A percentile compares a stretch with the other conserved stretches of the same genome.
Conservation (phyloP, 2,888 invertebrate species). For the Sminthurinus aureus region DNA sequence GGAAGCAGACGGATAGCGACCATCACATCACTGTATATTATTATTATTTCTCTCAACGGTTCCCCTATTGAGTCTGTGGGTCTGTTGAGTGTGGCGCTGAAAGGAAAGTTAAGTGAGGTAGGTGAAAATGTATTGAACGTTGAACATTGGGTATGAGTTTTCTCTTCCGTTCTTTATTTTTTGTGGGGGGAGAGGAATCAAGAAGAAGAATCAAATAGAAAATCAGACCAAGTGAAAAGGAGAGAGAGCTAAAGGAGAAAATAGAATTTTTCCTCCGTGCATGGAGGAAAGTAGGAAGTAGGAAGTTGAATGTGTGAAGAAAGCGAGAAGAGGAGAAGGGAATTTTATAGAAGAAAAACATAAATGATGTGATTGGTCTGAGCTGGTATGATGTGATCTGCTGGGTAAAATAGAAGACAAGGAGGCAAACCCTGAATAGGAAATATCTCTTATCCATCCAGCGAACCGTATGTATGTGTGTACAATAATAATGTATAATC, state of each 20-base stretch:
- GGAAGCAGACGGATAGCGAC: slow-evolving; percentile 26
- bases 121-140: slow-evolving; percentile 36
- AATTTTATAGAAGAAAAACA: slow-evolving; percentile 51
- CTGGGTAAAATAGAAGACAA: slow-evolving; percentile 37
- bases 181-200: too few species aligned
- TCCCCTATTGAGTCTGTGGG: slow-evolving; percentile 8
- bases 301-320: too few species aligned
- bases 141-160: slow-evolving; percentile 24
- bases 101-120: slow-evolving; percentile 40
- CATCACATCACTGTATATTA: slow-evolving; percentile 7
- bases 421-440: too few species aligned
- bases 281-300: too few species aligned
- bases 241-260: background rate
- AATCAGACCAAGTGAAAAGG: background rate
- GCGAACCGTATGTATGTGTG: too few species aligned
- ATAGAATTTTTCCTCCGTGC: background rate
- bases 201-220: too few species aligned
- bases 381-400: too few species aligned
- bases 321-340: slow-evolving; percentile 3
- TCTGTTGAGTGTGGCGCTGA: background rate
- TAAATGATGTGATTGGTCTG: slow-evolving; percentile 55
- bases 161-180: background rate
- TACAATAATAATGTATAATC: background rate
- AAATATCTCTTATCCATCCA: too few species aligned
- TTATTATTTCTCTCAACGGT: background rate